phyloP scores from a whole-genome alignment of 92 coral and sea anemone genomes.

The Phymanthus crucifer region DNA sequence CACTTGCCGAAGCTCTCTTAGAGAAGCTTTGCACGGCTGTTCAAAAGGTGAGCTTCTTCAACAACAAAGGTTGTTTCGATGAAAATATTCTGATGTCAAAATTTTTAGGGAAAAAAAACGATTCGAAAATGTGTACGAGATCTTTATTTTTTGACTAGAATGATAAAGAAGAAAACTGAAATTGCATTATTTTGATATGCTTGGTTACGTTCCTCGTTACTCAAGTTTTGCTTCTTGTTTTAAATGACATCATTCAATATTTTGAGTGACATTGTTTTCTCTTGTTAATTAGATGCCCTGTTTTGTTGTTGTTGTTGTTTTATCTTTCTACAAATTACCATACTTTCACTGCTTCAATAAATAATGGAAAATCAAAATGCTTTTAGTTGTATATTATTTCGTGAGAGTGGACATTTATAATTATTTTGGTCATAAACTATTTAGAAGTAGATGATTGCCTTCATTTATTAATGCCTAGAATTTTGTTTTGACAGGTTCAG shows the following conservation, averaged over 20 bases:
- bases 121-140: background rate
- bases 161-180: background rate
- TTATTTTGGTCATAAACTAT: too few species aligned
- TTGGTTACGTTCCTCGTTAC: slow-evolving; percentile 1
- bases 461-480: too few species aligned
- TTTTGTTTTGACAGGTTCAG: slow-evolving; percentile 62
- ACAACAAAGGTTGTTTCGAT: too few species aligned
- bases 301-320: background rate
- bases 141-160: background rate
- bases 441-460: too few species aligned
- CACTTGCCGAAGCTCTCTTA: slow-evolving; percentile 52
- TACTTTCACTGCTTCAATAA: too few species aligned
- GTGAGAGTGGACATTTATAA: too few species aligned
- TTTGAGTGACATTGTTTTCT: background rate
- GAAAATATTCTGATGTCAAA: too few species aligned
- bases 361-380: too few species aligned
- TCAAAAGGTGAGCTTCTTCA: slow-evolving; percentile 60
- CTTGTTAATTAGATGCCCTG: background rate
- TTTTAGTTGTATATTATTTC: too few species aligned
- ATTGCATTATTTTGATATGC: background rate
- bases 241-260: background rate
- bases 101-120: too few species aligned
- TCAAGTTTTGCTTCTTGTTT: background rate
- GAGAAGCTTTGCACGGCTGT: slow-evolving; percentile 74
- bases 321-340: background rate